Evolutionary conservation across 1,140 invertebrate species (phyloP), one percentile per base, ranked within the genome.

Genomic region (Drosophila sp.): DNA sequence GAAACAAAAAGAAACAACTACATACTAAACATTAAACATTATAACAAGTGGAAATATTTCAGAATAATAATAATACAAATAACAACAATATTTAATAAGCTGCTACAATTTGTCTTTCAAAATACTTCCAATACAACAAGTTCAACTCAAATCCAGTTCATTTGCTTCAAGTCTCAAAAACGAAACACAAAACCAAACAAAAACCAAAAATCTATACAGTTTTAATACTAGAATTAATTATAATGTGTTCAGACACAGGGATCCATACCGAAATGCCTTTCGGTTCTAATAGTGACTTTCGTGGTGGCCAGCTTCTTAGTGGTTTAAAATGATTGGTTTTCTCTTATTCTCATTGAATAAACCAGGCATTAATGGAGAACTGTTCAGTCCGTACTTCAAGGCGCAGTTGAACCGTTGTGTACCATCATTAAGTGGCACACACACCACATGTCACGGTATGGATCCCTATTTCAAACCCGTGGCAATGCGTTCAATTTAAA

Each of bases 71-170:
- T 56, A 70, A 54, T 50, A 29, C 44, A 27, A 66, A 63, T 47
- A 63, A 67, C 47, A 62, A 70, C 58, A 68, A 79, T 70, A 80
- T 30, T 47, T 60, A 66, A 76, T 73, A 72, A 64, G 61, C 82
- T 85, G 78, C 82, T 86, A 78, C 70, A 76, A 76, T 71, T 79
- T 69, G 83, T 87, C 79, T 83, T 76, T 79, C 76, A 74, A 76
- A 68, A 25, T 64, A 83, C 76, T 87, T 89, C 84, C 79, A 87
- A 79, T 74, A 27, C 44, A 66, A 56, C 56, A 69, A 72, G 67
- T 80, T 81, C 56, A 69, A 66, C 58, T 41, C 41, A 23, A 60
- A 38, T 44, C 27, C 47, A 32, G 38, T 68, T 62, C 33, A 23
- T 58, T 67, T 69, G 67, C 35, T 65, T 41, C 58, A 67, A 40